Percentiles rank a stretch among this genome's conserved stretches.
Evolutionary conservation across 2,888 invertebrate genomes (phyloP).

Genomic region (Salpingus planirostris): DNA sequence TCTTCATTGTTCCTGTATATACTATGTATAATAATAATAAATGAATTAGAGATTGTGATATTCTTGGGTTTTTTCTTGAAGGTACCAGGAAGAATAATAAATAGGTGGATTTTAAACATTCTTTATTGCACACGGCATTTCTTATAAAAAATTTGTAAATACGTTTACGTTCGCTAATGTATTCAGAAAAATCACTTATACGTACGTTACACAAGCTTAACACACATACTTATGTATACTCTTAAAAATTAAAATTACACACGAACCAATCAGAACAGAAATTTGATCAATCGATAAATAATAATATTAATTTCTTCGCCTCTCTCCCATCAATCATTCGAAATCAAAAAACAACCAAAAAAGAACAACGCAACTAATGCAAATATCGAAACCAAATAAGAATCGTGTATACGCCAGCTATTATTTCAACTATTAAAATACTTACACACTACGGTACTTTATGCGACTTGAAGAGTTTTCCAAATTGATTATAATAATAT

Average conservation of each 20-base stretch:
- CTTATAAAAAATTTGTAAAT: constrained; percentile 18
- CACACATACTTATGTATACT: constrained; percentile 11
- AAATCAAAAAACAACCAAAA: no score
- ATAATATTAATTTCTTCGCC: background rate
- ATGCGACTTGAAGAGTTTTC: no score
- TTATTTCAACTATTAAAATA: no score
- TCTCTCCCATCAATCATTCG: no score
- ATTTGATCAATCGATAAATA: background rate
- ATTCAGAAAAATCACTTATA: constrained; percentile 12
- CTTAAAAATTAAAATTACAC: constrained; percentile 3
- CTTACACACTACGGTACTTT: no score
- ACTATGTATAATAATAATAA: constrained; percentile 19
- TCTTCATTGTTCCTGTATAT: constrained; percentile 22
- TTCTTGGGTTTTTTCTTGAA: constrained; percentile 1
- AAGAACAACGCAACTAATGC: no score
- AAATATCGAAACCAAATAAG: no score
- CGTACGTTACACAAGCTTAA: constrained; percentile 11
- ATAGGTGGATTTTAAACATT: constrained; percentile 1
- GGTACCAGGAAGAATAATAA: no score
- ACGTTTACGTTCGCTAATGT: constrained; percentile 8
- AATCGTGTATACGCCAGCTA: no score
- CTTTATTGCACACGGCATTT: constrained; percentile 18
- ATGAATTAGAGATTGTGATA: constrained; percentile 19
- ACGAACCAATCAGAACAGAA: constrained; percentile 2
- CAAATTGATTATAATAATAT: background rate